Evolutionary conservation across 2,888 invertebrate species (phyloP), one percentile per base, ranked within the genome.

Genomic region (Andrena chrysosceles): DNA sequence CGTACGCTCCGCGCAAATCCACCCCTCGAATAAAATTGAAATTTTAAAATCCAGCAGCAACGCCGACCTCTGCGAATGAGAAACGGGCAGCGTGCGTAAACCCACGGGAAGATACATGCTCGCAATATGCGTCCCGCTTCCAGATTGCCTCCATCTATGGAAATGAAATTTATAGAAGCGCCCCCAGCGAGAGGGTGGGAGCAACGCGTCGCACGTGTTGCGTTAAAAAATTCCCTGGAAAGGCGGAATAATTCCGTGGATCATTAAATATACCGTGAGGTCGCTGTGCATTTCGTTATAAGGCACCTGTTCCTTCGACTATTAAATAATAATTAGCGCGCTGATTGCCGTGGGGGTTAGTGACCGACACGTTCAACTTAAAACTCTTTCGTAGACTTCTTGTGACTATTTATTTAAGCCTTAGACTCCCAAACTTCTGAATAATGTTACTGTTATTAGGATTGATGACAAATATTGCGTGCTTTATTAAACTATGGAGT

Each of bases 281-380:
- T 31, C 8, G 2, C 16, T 20, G 26, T 31, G 35, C 35, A 16
- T 23, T 35, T 69, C 26, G 56, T 69, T 35, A 35, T n/a, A 23
- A 23, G 20, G 33, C 13, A 16, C 31, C 49, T 23, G 35, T 56
- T 54, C 56, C 16, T 42, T 69, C 26, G 13, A 23, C 35, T 52
- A 56, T 69, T 69, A 69, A 69, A 69, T 54, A 67, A 52, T 13
- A 20, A 54, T 56, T 69, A 69, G 56, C 31, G 60, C n/a, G n/a
- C 35, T 20, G 35, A 26, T 5, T 26, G 5, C 56, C 8, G 8
- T 3, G 10, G 23, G 8, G 2, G 54, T 42, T 7, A n/a, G 13
- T 5, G 10, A 26, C n/a, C 23, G 54, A 56, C 56, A 10, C 5
- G 5, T 2, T 56, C 26, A 29, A 35, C n/a, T 69, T 35, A n/a